Conservation (phyloP, 2,113 vertebrate genomes). For the Callaeas wilsoni region DNA sequence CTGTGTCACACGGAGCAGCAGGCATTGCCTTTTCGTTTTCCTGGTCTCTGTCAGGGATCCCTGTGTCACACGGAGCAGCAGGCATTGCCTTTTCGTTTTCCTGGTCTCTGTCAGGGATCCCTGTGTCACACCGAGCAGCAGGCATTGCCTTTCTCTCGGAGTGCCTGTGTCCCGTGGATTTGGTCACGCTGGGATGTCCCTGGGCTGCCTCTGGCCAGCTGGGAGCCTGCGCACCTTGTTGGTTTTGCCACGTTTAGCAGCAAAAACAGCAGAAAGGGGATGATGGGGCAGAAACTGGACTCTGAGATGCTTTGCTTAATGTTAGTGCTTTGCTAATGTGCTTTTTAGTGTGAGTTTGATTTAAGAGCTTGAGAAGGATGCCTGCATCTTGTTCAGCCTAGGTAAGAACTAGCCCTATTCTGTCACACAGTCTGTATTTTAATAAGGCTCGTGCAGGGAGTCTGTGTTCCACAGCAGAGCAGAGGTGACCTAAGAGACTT, state of each 20-base stretch:
- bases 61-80: background rate
- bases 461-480: background rate
- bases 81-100: no score
- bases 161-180: fast-evolving
- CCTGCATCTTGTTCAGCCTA: background rate
- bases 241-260: fast-evolving
- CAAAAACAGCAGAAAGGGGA: background rate
- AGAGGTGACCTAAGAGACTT: background rate
- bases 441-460: conserved; percentile 13
- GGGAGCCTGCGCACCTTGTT: fast-evolving
- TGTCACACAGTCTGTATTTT: conserved; percentile 24
- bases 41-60: fast-evolving
- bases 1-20: no score
- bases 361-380: background rate
- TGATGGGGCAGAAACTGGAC: background rate
- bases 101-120: no score
- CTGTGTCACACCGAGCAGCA: background rate
- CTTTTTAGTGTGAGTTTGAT: background rate
- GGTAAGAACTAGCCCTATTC: conserved; percentile 25
- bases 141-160: fast-evolving
- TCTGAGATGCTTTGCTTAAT: background rate
- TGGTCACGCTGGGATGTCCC: fast-evolving
- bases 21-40: background rate
- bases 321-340: background rate
- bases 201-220: background rate